phyloP scores from a whole-genome alignment of 2,888 invertebrate genomes.

The Agrilus mali region DNA sequence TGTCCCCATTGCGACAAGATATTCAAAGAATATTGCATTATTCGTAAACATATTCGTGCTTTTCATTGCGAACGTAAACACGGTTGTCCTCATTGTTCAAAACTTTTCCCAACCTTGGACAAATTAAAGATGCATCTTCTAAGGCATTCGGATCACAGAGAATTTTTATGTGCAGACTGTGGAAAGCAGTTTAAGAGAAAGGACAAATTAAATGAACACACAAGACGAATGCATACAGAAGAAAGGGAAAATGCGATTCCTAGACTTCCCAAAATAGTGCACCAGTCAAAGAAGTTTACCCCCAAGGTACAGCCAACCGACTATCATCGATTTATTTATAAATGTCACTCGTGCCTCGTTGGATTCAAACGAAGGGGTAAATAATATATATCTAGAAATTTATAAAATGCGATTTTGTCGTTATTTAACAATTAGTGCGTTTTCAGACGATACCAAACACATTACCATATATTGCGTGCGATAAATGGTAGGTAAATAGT shows the following conservation, averaged over 20 bases:
- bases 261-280: slow-evolving; percentile 15
- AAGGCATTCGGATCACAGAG: slow-evolving; percentile 49
- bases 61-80: slow-evolving; percentile 59
- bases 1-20: slow-evolving; percentile 58
- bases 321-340: slow-evolving; percentile 61
- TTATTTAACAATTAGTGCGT: neutral
- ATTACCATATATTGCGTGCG: too few relatives aligned
- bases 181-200: slow-evolving; percentile 67
- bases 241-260: slow-evolving; percentile 32
- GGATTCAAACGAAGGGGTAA: slow-evolving; percentile 69
- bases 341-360: slow-evolving; percentile 61
- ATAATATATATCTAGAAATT: slow-evolving; percentile 36
- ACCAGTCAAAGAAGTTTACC: slow-evolving; percentile 37
- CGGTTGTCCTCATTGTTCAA: slow-evolving; percentile 54
- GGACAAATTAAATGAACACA: slow-evolving; percentile 61
- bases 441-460: too few relatives aligned
- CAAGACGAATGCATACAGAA: slow-evolving; percentile 48
- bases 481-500: too few relatives aligned
- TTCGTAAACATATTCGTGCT: slow-evolving; percentile 57
- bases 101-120: slow-evolving; percentile 56
- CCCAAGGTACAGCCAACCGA: slow-evolving; percentile 48
- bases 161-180: slow-evolving; percentile 64
- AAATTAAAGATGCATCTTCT: slow-evolving; percentile 61
- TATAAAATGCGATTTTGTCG: slow-evolving; percentile 21
- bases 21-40: slow-evolving; percentile 54